Conservation (phyloP, 2,113 vertebrate genomes). For the Oryzias curvinotus region DNA sequence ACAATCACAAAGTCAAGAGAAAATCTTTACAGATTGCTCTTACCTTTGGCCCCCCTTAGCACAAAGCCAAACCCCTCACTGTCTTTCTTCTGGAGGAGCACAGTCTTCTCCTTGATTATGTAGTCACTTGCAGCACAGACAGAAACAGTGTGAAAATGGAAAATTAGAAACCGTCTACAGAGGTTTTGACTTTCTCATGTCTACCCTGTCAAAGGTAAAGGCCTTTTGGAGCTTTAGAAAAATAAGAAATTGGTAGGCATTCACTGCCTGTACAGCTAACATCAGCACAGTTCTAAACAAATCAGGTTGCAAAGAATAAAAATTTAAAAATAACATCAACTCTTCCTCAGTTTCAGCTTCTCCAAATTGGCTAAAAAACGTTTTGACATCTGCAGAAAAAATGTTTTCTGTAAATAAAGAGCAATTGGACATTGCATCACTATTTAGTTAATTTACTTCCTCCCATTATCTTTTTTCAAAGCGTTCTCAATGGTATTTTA, state of each 20-base stretch:
- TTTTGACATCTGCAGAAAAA: neutral
- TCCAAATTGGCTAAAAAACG: too few relatives aligned
- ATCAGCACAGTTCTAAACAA: neutral
- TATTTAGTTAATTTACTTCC: too few relatives aligned
- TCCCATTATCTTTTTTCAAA: too few relatives aligned
- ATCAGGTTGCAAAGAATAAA: neutral
- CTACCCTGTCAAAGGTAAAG: too few relatives aligned
- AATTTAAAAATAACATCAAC: too few relatives aligned
- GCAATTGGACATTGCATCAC: too few relatives aligned
- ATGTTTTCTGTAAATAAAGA: neutral
- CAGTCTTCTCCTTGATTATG: slow-evolving; percentile 94
- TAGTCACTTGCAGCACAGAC: slow-evolving; percentile 80
- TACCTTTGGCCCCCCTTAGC: slow-evolving; percentile 92
- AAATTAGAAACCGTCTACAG: slow-evolving; percentile 1
- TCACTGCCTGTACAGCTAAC: too few relatives aligned
- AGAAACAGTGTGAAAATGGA: neutral
- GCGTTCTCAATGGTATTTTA: too few relatives aligned
- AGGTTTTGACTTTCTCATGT: too few relatives aligned
- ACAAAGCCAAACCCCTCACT: slow-evolving; percentile 95
- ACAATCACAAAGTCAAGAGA: neutral
- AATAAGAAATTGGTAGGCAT: too few relatives aligned
- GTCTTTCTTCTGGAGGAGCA: slow-evolving; percentile 92
- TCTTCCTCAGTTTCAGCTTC: too few relatives aligned
- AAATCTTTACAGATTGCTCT: slow-evolving; percentile 27
- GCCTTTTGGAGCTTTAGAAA: too few relatives aligned